Evolutionary conservation across 1,140 invertebrate species (phyloP).

Genomic region (Bombus haemorrhoidalis): DNA sequence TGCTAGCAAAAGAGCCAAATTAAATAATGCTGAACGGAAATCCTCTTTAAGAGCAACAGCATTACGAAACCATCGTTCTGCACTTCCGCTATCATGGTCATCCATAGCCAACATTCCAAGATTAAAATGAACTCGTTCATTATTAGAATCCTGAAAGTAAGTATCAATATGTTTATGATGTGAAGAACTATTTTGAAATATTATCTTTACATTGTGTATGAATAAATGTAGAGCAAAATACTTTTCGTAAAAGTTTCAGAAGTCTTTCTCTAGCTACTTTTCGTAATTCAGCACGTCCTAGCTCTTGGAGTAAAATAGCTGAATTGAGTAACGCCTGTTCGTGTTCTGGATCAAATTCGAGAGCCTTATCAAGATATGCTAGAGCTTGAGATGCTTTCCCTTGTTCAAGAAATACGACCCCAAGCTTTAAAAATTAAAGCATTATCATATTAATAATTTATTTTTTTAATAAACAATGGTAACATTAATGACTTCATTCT

Average conservation of each 20-base stretch:
- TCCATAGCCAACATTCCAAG: slow-evolving; percentile 98
- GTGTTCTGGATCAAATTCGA: slow-evolving; percentile 96
- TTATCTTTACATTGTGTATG: too few species aligned
- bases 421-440: slow-evolving; percentile 86
- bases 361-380: slow-evolving; percentile 95
- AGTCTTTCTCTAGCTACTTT: slow-evolving; percentile 91
- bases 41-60: slow-evolving; percentile 92
- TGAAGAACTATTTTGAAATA: background rate
- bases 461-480: background rate
- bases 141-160: slow-evolving; percentile 84
- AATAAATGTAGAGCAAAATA: slow-evolving; percentile 52
- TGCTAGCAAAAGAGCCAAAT: slow-evolving; percentile 94
- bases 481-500: background rate
- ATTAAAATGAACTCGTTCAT: slow-evolving; percentile 96
- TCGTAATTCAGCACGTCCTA: slow-evolving; percentile 90
- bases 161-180: background rate
- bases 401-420: slow-evolving; percentile 96
- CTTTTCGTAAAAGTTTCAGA: slow-evolving; percentile 91
- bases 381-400: slow-evolving; percentile 95
- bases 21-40: slow-evolving; percentile 97
- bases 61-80: slow-evolving; percentile 94
- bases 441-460: background rate
- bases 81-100: slow-evolving; percentile 92
- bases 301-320: slow-evolving; percentile 95
- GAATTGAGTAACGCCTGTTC: slow-evolving; percentile 97